Conservation (phyloP, 35 echinoderm and acorn worm genomes). For the Strongylocentrotus purpuratus region DNA sequence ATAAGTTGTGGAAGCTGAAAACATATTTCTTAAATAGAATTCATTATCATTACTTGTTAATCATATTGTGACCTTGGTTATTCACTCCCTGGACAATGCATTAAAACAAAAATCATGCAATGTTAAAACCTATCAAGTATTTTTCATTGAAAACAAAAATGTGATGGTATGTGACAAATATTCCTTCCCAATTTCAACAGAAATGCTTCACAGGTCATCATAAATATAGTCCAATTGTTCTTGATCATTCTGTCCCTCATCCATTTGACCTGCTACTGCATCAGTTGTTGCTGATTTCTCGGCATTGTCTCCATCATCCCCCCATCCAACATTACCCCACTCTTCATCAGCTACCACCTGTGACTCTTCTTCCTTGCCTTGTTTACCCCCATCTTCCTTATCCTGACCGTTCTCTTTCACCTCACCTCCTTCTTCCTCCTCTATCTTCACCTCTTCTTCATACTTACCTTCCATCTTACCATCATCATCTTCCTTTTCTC, state of each 20-base stretch:
- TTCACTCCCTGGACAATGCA: background rate
- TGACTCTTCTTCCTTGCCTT: background rate
- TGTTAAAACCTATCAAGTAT: background rate
- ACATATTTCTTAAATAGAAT: background rate
- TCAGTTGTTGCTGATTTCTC: constrained; percentile 27
- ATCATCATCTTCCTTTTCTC: constrained; percentile 30
- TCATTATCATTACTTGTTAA: background rate
- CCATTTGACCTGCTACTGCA: background rate
- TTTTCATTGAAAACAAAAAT: background rate
- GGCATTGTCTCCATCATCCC: background rate
- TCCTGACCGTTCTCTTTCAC: constrained; percentile 24
- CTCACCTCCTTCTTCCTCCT: constrained; percentile 33
- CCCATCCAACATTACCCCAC: constrained; percentile 38
- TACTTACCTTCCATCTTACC: constrained; percentile 46
- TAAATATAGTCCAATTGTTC: constrained; percentile 47
- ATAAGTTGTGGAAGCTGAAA: background rate
- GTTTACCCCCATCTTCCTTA: background rate
- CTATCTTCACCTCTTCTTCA: constrained; percentile 12
- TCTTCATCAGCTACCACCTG: background rate
- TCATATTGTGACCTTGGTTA: background rate
- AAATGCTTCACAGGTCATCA: constrained; percentile 31
- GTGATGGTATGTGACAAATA: background rate
- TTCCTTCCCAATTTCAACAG: background rate
- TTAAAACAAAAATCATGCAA: background rate
- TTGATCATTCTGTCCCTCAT: constrained; percentile 32